A percentile compares a stretch with the other conserved stretches of the same genome.
Evolutionary conservation across 2,113 vertebrate species (phyloP).

Genomic region (Maccullochella peelii): DNA sequence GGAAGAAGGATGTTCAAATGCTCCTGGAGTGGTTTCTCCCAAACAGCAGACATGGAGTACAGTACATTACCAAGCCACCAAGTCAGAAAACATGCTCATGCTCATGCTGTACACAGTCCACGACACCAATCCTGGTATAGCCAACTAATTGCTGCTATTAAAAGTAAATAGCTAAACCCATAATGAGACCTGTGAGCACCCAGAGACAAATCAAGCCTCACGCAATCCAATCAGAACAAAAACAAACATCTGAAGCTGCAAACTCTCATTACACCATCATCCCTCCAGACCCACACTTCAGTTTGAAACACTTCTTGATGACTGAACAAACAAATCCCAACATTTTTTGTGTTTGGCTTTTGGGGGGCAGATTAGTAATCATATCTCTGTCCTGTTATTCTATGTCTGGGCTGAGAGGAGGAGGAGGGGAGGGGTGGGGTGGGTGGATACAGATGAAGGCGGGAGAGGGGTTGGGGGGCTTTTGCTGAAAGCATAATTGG

Average conservation of each 20-base stretch:
- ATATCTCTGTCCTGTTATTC: constrained; percentile 80
- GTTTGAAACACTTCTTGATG: constrained; percentile 79
- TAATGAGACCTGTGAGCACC: constrained; percentile 57
- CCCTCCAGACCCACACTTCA: constrained; percentile 61
- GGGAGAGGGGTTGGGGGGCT: constrained; percentile 53
- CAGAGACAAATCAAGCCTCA: constrained; percentile 69
- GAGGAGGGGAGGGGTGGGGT: constrained; percentile 23
- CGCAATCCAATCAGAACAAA: constrained; percentile 76
- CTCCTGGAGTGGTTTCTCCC: not conserved
- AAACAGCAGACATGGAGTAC: not conserved
- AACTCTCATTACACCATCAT: constrained; percentile 70
- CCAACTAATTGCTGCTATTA: constrained; percentile 75
- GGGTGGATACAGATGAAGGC: constrained; percentile 43
- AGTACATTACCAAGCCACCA: constrained; percentile 7
- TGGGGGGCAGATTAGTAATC: constrained; percentile 76
- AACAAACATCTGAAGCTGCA: constrained; percentile 78
- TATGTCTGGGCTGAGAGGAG: constrained; percentile 66
- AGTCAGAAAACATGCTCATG: constrained; percentile 37
- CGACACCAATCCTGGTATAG: constrained; percentile 42
- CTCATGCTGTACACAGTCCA: constrained; percentile 32
- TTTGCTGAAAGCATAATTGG: constrained; percentile 83
- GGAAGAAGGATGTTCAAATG: constrained; percentile 13
- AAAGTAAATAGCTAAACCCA: constrained; percentile 69
- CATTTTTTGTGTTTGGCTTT: constrained; percentile 74
- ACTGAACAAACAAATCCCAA: constrained; percentile 79